These are phyloP conservation scores for Epicampocera succincta DNA, from an alignment of 2,888 invertebrate species.

Conservation along the genomic window DNA sequence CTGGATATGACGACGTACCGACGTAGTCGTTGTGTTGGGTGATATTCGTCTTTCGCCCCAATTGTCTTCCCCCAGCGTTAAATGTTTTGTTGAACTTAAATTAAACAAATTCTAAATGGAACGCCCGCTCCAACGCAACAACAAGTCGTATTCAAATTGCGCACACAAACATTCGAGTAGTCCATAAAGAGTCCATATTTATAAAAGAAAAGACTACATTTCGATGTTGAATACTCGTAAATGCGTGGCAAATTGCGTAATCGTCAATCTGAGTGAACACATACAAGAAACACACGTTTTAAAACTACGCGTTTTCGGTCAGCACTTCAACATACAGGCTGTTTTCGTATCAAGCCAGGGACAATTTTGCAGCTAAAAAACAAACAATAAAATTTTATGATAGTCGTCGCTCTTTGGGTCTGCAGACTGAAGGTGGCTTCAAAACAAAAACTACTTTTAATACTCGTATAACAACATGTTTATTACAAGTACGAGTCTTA, in stretches of 20 bases:
- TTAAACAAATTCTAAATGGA: too few relatives aligned
- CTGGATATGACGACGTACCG: too few relatives aligned
- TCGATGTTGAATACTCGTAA: slow-evolving; percentile 12
- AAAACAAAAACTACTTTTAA: slow-evolving; percentile 28
- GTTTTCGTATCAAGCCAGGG: slow-evolving; percentile 41
- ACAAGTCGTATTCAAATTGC: too few relatives aligned
- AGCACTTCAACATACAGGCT: neutral
- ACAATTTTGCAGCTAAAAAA: slow-evolving; percentile 30
- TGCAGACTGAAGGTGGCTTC: slow-evolving; percentile 40
- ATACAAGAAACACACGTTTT: neutral
- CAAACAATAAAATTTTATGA: slow-evolving; percentile 14
- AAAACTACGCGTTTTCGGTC: slow-evolving; percentile 9
- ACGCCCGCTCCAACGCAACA: too few relatives aligned
- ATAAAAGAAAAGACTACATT: neutral
- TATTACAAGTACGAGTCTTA: slow-evolving; percentile 7
- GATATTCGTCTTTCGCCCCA: too few relatives aligned
- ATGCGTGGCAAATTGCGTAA: slow-evolving; percentile 62
- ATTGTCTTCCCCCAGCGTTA: too few relatives aligned
- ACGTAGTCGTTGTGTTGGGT: too few relatives aligned
- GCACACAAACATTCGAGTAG: too few relatives aligned
- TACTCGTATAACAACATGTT: neutral
- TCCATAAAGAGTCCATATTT: neutral
- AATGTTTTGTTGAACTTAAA: too few relatives aligned
- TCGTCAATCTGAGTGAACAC: slow-evolving; percentile 40
- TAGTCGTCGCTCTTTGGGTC: slow-evolving; percentile 1